These are phyloP conservation scores for Drosophila neocordata DNA, from an alignment of 1,140 invertebrate species.

Conservation along the genomic window DNA sequence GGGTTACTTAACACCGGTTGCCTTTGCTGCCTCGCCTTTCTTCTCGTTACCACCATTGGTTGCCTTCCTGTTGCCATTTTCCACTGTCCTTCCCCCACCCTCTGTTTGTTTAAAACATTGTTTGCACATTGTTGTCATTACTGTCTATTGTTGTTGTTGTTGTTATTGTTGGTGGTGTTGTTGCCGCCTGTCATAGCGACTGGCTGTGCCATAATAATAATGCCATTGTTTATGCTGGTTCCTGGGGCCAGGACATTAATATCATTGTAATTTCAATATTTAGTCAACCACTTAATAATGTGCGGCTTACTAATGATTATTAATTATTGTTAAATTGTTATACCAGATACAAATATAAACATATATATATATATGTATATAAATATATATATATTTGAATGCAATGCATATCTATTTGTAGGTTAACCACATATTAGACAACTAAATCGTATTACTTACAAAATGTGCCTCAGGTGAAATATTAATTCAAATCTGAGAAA, in stretches of 20 bases:
- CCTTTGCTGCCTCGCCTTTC: background rate
- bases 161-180: constrained; percentile 18
- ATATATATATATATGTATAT: background rate
- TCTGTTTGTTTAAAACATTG: constrained; percentile 65
- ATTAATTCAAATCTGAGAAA: background rate
- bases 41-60: constrained; percentile 11
- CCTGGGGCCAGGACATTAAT: constrained; percentile 62
- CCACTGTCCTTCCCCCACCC: constrained; percentile 8
- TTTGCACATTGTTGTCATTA: constrained; percentile 73
- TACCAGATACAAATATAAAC: constrained; percentile 18
- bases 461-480: constrained; percentile 44
- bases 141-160: constrained; percentile 34
- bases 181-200: constrained; percentile 25
- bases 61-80: constrained; percentile 40
- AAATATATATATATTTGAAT: background rate
- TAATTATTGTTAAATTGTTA: constrained; percentile 73
- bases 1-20: constrained; percentile 9
- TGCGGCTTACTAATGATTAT: constrained; percentile 79
- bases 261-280: constrained; percentile 78
- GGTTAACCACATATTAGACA: constrained; percentile 69
- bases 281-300: constrained; percentile 79
- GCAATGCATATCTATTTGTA: constrained; percentile 27
- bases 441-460: constrained; percentile 2
- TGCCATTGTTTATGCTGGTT: constrained; percentile 75
- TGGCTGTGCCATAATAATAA: constrained; percentile 56